Evolutionary conservation across 2,888 invertebrate genomes (phyloP), one percentile per base, ranked within the genome.

Genomic region (Globia sparganii): DNA sequence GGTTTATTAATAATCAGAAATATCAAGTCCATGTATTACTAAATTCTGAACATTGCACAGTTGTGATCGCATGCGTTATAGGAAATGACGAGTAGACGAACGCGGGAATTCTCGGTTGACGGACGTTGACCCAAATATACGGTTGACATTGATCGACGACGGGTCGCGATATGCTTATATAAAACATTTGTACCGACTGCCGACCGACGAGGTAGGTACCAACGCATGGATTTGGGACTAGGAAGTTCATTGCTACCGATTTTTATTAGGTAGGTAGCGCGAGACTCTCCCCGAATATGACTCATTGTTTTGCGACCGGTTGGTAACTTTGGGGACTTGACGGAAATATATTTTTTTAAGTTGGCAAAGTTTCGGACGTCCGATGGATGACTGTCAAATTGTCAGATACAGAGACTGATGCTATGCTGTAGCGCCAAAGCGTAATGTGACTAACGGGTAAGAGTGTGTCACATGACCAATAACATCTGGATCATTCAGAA

Each of bases 121-220:
- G 95, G 95, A 92, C 95, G 95, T 94, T 96, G 96, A 96, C 96
- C 96, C 91, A 96, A 95, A 96, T 96, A 96, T 95, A 95, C 94
- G 94, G 95, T 94, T 96, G 96, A 96, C 96, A 96, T 96, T 96
- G 96, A 96, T 96, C 96, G 95, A 96, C 94, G 95, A 95, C 92
- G 93, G 93, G 91, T 91, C 94, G 92, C 94, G 92, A 94, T 94
- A 94, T 94, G 93, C 92, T 91, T 91, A 91, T 92, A 94, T 93
- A 93, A 93, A 94, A 93, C 94, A 94, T 93, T 91, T 91, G 92
- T 92, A 89, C 89, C 85, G 80, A 85, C 84, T 86, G 80, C 77
- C 81, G 81, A 80, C 80, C 75, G 77, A 73, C 87, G 83, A 78
- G 81, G 79, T 61, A 64, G 62, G 78, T 78, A 85, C 87, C 85